Evolutionary conservation across 1,140 invertebrate species (phyloP).

Genomic region (Drosophila neocordata): DNA sequence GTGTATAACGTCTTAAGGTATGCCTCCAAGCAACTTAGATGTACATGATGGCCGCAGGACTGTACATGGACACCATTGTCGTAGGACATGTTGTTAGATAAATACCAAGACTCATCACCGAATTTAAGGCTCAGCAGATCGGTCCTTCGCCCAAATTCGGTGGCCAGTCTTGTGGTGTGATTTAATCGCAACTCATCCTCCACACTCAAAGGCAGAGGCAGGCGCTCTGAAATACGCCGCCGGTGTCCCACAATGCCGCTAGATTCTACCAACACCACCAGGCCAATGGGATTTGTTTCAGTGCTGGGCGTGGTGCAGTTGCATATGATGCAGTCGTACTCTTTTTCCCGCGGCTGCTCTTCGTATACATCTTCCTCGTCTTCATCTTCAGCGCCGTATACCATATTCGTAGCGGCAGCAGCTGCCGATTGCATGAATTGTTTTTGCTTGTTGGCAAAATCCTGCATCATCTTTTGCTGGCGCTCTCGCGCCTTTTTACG

Average conservation of each 20-base stretch:
- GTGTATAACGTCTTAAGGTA: constrained; percentile 92
- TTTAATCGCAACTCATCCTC: constrained; percentile 67
- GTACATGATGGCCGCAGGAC: constrained; percentile 97
- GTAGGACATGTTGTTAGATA: constrained; percentile 94
- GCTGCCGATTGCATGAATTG: constrained; percentile 94
- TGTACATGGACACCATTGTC: constrained; percentile 97
- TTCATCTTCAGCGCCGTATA: constrained; percentile 67
- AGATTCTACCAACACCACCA: constrained; percentile 90
- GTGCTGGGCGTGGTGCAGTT: constrained; percentile 94
- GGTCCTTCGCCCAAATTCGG: constrained; percentile 72
- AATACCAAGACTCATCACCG: constrained; percentile 88
- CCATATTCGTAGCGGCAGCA: constrained; percentile 88
- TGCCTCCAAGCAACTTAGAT: constrained; percentile 95
- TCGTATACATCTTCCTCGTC: constrained; percentile 87
- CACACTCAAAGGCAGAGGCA: constrained; percentile 66
- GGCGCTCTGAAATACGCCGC: constrained; percentile 63
- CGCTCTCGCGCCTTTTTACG: constrained; percentile 92
- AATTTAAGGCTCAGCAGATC: constrained; percentile 73
- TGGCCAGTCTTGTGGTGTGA: constrained; percentile 62
- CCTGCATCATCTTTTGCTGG: constrained; percentile 95
- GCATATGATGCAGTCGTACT: constrained; percentile 98
- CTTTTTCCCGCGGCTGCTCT: constrained; percentile 86
- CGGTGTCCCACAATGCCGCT: constrained; percentile 82
- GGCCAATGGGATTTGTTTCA: constrained; percentile 93
- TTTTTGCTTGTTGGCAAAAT: constrained; percentile 95